phyloP scores from a whole-genome alignment of 2,113 vertebrate genomes.

The Toxotes chatareus region DNA sequence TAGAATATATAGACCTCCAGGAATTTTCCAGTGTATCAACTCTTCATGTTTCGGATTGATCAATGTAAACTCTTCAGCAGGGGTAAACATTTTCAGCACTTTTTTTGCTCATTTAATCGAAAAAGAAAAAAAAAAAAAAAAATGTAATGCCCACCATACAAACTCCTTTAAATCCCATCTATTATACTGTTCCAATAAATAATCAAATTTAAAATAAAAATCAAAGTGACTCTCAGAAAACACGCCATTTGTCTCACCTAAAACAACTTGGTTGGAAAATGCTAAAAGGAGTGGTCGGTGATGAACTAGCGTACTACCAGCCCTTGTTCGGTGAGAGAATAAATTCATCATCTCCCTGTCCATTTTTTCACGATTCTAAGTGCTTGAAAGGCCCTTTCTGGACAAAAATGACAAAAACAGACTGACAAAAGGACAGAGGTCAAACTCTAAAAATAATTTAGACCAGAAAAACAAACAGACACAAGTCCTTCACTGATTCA shows the following conservation, averaged over 20 bases:
- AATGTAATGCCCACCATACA: slow-evolving; percentile 59
- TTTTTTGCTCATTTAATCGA: slow-evolving; percentile 41
- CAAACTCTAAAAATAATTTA: slow-evolving; percentile 52
- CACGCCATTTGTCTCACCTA: slow-evolving; percentile 9
- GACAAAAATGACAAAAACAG: slow-evolving; percentile 29
- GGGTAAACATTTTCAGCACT: slow-evolving; percentile 69
- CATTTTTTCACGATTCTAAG: slow-evolving; percentile 49
- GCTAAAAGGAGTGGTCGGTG: slow-evolving; percentile 57
- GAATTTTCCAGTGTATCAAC: slow-evolving; percentile 71
- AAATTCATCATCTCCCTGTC: slow-evolving; percentile 53
- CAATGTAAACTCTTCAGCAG: slow-evolving; percentile 70
- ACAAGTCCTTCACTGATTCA: slow-evolving; percentile 55
- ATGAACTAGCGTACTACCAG: slow-evolving; percentile 79
- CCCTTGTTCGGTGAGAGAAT: slow-evolving; percentile 78
- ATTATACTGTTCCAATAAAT: slow-evolving; percentile 59
- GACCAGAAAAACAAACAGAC: slow-evolving; percentile 36
- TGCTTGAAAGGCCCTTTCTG: slow-evolving; percentile 62
- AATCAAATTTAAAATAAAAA: slow-evolving; percentile 46
- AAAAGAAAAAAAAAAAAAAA: slow-evolving; percentile 15
- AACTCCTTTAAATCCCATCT: slow-evolving; percentile 24
- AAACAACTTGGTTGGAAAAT: slow-evolving; percentile 49
- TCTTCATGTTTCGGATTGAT: slow-evolving; percentile 37
- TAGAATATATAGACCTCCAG: slow-evolving; percentile 18
- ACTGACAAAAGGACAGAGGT: slow-evolving; percentile 32
- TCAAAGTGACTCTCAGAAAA: slow-evolving; percentile 44